Evolutionary conservation across 1,140 invertebrate species (phyloP).

Genomic region (Harlomillsia oculata): DNA sequence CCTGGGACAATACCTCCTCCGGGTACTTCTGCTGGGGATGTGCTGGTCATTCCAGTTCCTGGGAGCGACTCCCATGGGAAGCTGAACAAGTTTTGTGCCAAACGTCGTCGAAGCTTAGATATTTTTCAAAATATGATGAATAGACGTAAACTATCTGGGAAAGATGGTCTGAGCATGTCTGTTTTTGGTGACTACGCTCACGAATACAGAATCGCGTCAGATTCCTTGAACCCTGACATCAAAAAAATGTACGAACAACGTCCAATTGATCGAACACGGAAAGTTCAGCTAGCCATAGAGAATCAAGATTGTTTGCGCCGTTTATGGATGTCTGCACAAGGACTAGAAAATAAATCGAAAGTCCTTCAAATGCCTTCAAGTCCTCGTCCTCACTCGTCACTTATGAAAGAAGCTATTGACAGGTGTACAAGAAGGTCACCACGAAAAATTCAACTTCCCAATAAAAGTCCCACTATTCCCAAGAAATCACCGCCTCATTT

Average conservation of each 20-base stretch:
- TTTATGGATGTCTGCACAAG: too few species aligned
- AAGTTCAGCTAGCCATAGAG: too few species aligned
- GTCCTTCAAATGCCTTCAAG: too few species aligned
- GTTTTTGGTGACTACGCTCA: constrained; percentile 5
- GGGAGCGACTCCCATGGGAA: background rate
- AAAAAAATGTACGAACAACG: constrained; percentile 12
- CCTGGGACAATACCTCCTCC: too few species aligned
- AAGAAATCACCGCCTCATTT: too few species aligned
- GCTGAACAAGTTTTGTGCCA: background rate
- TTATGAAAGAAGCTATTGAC: too few species aligned
- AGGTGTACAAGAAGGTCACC: too few species aligned
- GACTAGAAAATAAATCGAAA: too few species aligned
- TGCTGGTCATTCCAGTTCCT: background rate
- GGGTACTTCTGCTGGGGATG: background rate
- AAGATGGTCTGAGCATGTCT: background rate
- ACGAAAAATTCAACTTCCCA: too few species aligned
- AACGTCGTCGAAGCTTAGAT: constrained; percentile 8
- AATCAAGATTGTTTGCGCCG: too few species aligned
- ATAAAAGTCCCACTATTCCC: too few species aligned
- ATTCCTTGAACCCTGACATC: constrained; percentile 1
- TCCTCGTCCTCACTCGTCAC: too few species aligned
- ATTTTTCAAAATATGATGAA: constrained; percentile 18
- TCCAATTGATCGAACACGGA: background rate
- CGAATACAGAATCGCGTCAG: constrained; percentile 6
- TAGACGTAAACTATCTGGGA: background rate